phyloP scores from a whole-genome alignment of 2,797 vertebrate genomes.

The Leptodactylus fallax region DNA sequence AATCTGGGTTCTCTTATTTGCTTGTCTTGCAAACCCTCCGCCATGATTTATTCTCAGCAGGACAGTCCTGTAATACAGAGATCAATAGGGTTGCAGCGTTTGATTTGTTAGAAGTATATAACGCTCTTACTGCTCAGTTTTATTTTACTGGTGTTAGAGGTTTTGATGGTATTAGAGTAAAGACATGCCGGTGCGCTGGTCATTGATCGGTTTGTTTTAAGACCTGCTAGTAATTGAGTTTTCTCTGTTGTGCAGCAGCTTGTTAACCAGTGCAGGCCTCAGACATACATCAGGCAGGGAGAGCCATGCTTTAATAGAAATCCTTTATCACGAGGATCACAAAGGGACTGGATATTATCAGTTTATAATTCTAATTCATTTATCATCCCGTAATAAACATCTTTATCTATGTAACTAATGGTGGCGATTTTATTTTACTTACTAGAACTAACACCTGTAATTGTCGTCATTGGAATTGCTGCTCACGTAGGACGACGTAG shows the following conservation, averaged over 20 bases:
- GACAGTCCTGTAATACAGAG: not conserved
- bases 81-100: not conserved
- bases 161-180: not conserved
- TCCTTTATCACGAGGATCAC: not conserved
- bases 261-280: not conserved
- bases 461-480: not conserved
- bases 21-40: not conserved
- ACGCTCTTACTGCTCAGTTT: not conserved
- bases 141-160: not conserved
- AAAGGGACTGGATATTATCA: not conserved
- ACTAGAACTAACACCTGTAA: not conserved
- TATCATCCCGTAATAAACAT: not conserved
- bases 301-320: not conserved
- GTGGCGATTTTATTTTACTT: not conserved
- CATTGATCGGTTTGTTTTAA: conserved; percentile 37
- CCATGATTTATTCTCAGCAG: not conserved
- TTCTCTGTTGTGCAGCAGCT: conserved; percentile 15
- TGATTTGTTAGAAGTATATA: not conserved
- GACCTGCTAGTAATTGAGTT: conserved; percentile 34
- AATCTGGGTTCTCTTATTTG: not conserved
- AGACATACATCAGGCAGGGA: not conserved
- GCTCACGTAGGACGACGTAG: not conserved
- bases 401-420: no score
- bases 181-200: not conserved
- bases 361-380: not conserved